Conservation (phyloP, 2,113 vertebrate genomes). For the Macroglossus sobrinus region DNA sequence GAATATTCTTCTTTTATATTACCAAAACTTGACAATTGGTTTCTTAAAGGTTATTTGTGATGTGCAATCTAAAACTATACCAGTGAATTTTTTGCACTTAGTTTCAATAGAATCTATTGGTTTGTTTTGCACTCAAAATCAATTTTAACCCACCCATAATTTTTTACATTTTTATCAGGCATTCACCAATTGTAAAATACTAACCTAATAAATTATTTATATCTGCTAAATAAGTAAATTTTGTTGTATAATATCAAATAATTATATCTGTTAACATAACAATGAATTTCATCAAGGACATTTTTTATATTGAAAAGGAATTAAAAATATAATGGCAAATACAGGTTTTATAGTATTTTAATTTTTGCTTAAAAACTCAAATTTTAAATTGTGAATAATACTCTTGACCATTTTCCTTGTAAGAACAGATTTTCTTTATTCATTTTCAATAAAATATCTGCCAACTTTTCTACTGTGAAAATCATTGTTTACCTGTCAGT, state of each 20-base stretch:
- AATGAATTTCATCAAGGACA: not conserved
- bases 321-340: not conserved
- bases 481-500: no score
- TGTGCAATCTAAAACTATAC: not conserved
- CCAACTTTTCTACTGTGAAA: no score
- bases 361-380: no score
- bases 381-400: no score
- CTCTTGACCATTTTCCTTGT: no score
- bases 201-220: not conserved
- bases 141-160: not conserved
- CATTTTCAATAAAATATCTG: no score
- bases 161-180: not conserved
- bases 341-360: not conserved
- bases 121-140: not conserved
- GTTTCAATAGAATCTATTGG: not conserved
- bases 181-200: not conserved
- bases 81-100: not conserved
- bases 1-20: not conserved
- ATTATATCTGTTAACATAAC: not conserved
- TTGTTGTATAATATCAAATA: not conserved
- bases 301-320: not conserved
- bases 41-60: not conserved
- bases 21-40: not conserved
- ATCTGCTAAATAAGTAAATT: not conserved
- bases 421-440: no score